These are phyloP conservation scores for Acestrorhynchus altus DNA, from an alignment of 2,797 vertebrate genomes.

Conservation along the genomic window DNA sequence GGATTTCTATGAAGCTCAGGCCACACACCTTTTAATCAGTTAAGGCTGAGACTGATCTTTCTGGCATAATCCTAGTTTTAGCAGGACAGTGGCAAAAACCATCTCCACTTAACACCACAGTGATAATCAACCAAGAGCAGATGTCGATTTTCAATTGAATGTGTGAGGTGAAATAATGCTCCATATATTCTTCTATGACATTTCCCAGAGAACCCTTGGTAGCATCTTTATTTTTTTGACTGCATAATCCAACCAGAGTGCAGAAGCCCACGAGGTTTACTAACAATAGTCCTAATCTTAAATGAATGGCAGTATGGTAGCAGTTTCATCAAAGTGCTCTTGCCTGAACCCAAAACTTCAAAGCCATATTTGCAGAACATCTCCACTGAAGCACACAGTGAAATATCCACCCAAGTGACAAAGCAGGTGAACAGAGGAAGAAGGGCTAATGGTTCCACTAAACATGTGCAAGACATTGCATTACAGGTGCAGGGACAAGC, in stretches of 20 bases:
- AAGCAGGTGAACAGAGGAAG: constrained; percentile 39
- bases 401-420: constrained; percentile 22
- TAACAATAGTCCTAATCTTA: not conserved
- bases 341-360: constrained; percentile 25
- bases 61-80: constrained; percentile 7
- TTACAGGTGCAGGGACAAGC: constrained; percentile 55
- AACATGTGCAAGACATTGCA: constrained; percentile 50
- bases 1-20: no score
- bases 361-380: constrained; percentile 41
- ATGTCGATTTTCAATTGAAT: not conserved
- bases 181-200: not conserved
- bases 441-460: constrained; percentile 57
- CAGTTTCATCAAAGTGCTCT: constrained; percentile 11
- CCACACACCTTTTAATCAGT: no score
- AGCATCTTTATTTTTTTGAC: no score
- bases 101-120: not conserved
- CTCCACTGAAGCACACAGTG: constrained; percentile 6
- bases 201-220: no score
- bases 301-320: constrained; percentile 23
- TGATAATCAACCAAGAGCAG: not conserved
- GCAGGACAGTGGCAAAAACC: not conserved
- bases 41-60: no score
- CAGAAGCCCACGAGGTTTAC: not conserved
- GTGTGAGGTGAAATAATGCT: not conserved
- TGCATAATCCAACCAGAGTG: not conserved